Evolutionary conservation across 2,888 invertebrate genomes (phyloP).

Genomic region (Phrixothrix hirtus): DNA sequence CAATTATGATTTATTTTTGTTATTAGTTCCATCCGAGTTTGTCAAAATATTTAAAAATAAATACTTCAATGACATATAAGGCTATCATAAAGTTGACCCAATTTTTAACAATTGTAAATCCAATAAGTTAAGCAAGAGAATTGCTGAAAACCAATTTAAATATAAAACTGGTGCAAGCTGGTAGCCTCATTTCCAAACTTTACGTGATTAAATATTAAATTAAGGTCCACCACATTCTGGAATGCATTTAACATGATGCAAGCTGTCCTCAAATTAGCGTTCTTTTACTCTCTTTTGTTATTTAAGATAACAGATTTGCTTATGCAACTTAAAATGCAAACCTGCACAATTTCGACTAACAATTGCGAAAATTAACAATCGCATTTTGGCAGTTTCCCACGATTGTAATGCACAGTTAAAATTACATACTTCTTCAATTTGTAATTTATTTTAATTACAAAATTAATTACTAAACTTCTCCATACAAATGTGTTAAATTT

Average conservation of each 20-base stretch:
- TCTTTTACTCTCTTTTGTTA: slow-evolving; percentile 19
- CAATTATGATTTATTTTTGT: not conserved
- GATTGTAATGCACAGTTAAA: too few relatives aligned
- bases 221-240: slow-evolving; percentile 9
- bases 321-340: not conserved
- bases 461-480: too few relatives aligned
- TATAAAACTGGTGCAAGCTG: slow-evolving; percentile 10
- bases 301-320: too few relatives aligned
- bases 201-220: slow-evolving; percentile 18
- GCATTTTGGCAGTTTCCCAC: too few relatives aligned
- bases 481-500: too few relatives aligned
- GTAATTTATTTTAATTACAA: too few relatives aligned
- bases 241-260: slow-evolving; percentile 15
- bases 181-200: slow-evolving; percentile 11
- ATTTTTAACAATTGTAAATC: slow-evolving; percentile 12
- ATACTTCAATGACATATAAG: too few relatives aligned
- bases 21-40: not conserved
- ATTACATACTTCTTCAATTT: too few relatives aligned
- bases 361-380: too few relatives aligned
- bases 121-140: slow-evolving; percentile 12
- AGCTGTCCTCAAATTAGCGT: slow-evolving; percentile 20
- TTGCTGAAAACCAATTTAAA: slow-evolving; percentile 6
- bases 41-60: too few relatives aligned
- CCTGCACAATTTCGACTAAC: too few relatives aligned
- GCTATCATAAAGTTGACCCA: slow-evolving; percentile 13